Evolutionary conservation across 2,888 invertebrate species (phyloP).

Genomic region (Scaptomyza flava): DNA sequence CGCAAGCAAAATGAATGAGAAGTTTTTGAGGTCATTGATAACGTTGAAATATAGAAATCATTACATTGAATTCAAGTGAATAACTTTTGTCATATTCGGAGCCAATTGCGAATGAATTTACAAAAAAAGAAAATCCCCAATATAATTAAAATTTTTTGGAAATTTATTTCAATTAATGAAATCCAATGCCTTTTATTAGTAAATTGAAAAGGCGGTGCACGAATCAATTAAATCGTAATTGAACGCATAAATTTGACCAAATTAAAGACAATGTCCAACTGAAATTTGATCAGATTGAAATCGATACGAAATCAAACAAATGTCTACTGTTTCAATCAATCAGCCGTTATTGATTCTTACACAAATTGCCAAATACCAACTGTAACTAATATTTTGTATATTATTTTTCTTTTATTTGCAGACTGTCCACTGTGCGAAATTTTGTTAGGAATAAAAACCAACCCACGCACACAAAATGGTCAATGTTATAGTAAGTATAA

Average conservation of each 20-base stretch:
- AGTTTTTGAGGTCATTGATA: slow-evolving; percentile 44
- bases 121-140: slow-evolving; percentile 33
- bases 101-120: slow-evolving; percentile 34
- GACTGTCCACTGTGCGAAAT: slow-evolving; percentile 33
- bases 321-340: slow-evolving; percentile 55
- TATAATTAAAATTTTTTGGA: slow-evolving; percentile 3
- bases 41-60: slow-evolving; percentile 48
- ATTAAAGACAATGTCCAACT: slow-evolving; percentile 41
- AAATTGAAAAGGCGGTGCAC: slow-evolving; percentile 57
- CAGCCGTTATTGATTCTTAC: not conserved
- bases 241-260: slow-evolving; percentile 52
- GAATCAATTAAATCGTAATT: slow-evolving; percentile 64
- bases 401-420: slow-evolving; percentile 21
- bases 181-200: slow-evolving; percentile 31
- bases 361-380: slow-evolving; percentile 9
- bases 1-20: slow-evolving; percentile 1
- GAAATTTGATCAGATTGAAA: slow-evolving; percentile 35
- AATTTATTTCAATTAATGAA: slow-evolving; percentile 50
- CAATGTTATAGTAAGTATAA: slow-evolving; percentile 79
- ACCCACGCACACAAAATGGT: slow-evolving; percentile 72
- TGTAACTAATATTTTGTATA: slow-evolving; percentile 16
- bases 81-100: slow-evolving; percentile 6
- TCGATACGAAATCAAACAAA: slow-evolving; percentile 7
- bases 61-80: slow-evolving; percentile 48
- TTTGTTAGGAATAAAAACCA: not conserved